Conservation (phyloP, 2,113 vertebrate species). For the Sula dactylatra region DNA sequence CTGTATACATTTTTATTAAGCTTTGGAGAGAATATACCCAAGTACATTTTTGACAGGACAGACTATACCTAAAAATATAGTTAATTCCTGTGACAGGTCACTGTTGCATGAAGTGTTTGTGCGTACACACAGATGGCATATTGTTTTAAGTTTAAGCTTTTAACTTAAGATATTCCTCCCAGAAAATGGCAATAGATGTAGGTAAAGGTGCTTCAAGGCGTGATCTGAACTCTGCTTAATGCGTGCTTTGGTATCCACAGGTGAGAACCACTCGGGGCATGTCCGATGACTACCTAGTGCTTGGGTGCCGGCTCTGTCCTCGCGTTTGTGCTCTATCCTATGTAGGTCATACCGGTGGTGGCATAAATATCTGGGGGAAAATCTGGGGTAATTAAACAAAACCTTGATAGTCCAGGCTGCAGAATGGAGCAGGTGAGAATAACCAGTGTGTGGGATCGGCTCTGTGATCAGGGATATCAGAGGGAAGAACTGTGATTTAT, state of each 20-base stretch:
- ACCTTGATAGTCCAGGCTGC: neutral
- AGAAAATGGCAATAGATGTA: neutral
- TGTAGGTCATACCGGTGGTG: fast-evolving
- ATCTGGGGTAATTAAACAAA: too few species aligned
- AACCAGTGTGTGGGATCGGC: fast-evolving
- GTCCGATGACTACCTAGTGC: too few species aligned
- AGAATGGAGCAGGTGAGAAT: neutral
- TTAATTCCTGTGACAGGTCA: neutral
- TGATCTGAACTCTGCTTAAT: neutral
- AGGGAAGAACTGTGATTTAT: neutral
- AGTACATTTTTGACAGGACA: neutral
- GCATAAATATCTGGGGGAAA: neutral
- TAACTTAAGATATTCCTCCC: neutral
- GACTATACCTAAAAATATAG: neutral
- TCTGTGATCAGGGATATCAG: neutral
- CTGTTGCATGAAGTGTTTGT: fast-evolving
- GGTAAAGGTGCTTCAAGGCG: neutral
- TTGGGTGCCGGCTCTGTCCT: neutral
- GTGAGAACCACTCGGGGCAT: neutral
- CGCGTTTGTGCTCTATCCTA: fast-evolving
- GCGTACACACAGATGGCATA: fast-evolving
- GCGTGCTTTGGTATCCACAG: fast-evolving
- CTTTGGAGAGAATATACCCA: neutral
- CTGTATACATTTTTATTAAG: neutral
- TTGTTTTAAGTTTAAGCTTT: neutral